Base-by-base conservation (phyloP, 1,140 invertebrate genomes). In the Trichonephila clavipes region DNA sequence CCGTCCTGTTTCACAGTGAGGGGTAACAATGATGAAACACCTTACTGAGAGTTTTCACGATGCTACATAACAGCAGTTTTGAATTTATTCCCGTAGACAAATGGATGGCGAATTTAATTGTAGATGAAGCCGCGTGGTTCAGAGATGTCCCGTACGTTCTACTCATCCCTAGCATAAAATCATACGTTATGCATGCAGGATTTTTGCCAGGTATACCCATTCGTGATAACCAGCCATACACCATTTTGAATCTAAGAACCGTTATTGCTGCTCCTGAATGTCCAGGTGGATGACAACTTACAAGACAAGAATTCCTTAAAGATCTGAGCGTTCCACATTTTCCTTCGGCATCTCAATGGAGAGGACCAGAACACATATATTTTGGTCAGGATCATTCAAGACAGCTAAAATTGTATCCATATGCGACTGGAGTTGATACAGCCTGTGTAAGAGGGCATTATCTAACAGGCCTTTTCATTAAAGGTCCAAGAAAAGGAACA, bases 371-470 rank as follows among this genome's bases (percentile, higher is more conserved):
- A 61, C 96, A 96, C 94, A 95, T 96, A 4, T 96, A 96, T 94
- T 96, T 95, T 90, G 96, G 96, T 51, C 96, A 96, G 89, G 96
- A 96, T 94, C 95, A 95, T 3, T 90, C 90, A 10, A 81, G 95
- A 62, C 88, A 94, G 19, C 88, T 96, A 18, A 95, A 96, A 92
- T n/a, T 90, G 44, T 94, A 94, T 82, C 87, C 90, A 21, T 95
- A 94, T 94, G 95, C 95, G 5, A 96, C 95, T 1, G 96, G 96
- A 21, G 92, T 96, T 12, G 96, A 96, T 88, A 96, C 96, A 3
- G 96, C 96, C 2, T 95, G 95, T 94, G 91, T 95, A 62, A 95
- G 95, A 94, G 95, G 95, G 6, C 72, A 77, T 7, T 77, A 77
- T 28, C 34, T 77, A 24, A 77, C 69, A 40, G 95, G 95, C 0